Conservation (phyloP, 1,140 invertebrate species). For the Caenorhabditis brenneri region DNA sequence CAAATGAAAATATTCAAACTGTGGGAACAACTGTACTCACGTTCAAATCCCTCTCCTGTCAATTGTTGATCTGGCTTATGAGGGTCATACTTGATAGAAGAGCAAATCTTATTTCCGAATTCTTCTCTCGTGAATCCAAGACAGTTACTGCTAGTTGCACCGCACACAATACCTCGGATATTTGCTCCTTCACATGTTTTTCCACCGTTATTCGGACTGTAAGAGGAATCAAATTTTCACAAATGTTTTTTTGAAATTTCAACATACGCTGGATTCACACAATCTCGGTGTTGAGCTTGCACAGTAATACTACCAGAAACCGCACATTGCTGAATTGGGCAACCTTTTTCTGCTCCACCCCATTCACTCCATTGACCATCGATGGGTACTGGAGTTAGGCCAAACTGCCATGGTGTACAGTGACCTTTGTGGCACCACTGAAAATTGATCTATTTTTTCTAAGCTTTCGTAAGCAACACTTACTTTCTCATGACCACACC, state of each 20-base stretch:
- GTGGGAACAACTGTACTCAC: too few species aligned
- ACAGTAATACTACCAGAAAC: constrained; percentile 67
- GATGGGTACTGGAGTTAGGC: constrained; percentile 55
- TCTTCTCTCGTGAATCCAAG: constrained; percentile 64
- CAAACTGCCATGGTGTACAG: constrained; percentile 56
- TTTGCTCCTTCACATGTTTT: constrained; percentile 59
- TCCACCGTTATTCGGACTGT: constrained; percentile 69
- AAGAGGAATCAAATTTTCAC: not conserved
- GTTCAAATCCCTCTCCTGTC: constrained; percentile 65
- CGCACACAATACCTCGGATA: constrained; percentile 66
- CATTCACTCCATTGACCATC: constrained; percentile 69
- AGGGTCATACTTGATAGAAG: constrained; percentile 63
- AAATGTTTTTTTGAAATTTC: not conserved
- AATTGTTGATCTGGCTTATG: constrained; percentile 64
- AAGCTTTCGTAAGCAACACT: not conserved
- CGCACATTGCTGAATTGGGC: constrained; percentile 68
- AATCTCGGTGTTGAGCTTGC: constrained; percentile 67
- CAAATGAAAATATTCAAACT: not conserved
- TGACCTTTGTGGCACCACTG: constrained; percentile 69
- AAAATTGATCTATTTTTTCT: constrained; percentile 10
- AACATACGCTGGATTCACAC: constrained; percentile 67
- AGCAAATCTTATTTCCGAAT: constrained; percentile 67
- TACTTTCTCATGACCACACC: constrained; percentile 66
- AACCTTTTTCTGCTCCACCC: constrained; percentile 65
- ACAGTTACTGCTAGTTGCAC: constrained; percentile 56